These are phyloP conservation scores for Cephalophus harveyi DNA, from an alignment of 2,113 vertebrate species.

Conservation along the genomic window DNA sequence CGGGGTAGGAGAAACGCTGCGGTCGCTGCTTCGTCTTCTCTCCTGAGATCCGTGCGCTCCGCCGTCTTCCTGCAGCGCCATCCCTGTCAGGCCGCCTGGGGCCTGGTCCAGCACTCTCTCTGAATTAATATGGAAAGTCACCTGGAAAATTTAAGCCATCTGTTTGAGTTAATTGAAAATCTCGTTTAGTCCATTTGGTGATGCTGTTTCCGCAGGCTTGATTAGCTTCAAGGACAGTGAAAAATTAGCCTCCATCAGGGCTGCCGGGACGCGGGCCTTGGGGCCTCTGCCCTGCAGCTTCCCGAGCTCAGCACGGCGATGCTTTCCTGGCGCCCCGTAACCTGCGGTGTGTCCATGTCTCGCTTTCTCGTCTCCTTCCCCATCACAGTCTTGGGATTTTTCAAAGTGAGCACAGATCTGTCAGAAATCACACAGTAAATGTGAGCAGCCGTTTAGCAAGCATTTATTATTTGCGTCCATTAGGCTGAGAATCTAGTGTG, in stretches of 20 bases:
- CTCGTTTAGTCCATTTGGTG: constrained; percentile 56
- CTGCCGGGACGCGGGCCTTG: neutral
- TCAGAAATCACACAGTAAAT: neutral
- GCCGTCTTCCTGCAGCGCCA: neutral
- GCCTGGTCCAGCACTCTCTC: neutral
- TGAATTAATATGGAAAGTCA: constrained; percentile 58
- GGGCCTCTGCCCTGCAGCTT: neutral
- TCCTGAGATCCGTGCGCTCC: neutral
- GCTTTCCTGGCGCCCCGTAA: fast-evolving
- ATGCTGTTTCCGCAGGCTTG: constrained; percentile 43
- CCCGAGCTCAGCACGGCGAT: fast-evolving
- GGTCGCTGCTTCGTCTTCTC: neutral
- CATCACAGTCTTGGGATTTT: neutral
- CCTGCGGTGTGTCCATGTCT: fast-evolving
- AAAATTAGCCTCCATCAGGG: neutral
- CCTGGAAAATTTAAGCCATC: constrained; percentile 69
- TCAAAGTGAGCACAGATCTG: neutral
- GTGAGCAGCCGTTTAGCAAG: fast-evolving
- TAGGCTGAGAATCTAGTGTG: neutral
- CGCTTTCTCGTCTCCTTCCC: neutral
- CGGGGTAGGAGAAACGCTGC: neutral
- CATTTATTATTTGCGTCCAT: fast-evolving
- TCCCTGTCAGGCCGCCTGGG: neutral
- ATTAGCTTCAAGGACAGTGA: constrained; percentile 65
- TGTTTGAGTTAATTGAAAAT: constrained; percentile 67